phyloP scores from a whole-genome alignment of 1,140 invertebrate genomes.

The Ridgeia piscesae region DNA sequence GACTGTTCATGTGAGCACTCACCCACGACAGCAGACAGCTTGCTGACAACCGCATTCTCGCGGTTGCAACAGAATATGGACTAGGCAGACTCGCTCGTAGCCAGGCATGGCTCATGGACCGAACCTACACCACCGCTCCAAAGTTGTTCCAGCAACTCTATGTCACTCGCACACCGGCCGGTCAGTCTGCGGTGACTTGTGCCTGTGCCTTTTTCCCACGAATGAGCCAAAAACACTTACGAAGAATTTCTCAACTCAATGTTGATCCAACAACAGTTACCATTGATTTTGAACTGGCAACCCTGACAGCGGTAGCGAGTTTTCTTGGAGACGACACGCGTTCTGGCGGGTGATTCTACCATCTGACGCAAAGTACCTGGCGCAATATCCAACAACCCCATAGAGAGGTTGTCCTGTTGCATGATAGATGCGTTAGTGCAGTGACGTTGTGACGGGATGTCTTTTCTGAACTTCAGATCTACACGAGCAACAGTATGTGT shows the following conservation, averaged over 20 bases:
- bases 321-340: constrained; percentile 2
- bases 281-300: neutral
- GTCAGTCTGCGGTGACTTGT: constrained; percentile 23
- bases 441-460: constrained; percentile 27
- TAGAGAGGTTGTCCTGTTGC: constrained; percentile 31
- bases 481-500: neutral
- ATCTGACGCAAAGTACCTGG: constrained; percentile 34
- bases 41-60: neutral
- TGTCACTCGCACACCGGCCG: constrained; percentile 27
- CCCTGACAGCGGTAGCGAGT: neutral
- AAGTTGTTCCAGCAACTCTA: constrained; percentile 34
- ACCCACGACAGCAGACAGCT: constrained; percentile 13
- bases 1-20: too few species aligned
- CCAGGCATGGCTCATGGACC: constrained; percentile 31
- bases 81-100: constrained; percentile 12
- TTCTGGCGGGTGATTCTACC: constrained; percentile 34
- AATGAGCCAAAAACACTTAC: constrained; percentile 21
- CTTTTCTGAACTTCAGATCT: neutral
- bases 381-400: constrained; percentile 26
- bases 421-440: constrained; percentile 32
- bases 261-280: constrained; percentile 16
- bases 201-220: constrained; percentile 28
- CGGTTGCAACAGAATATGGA: neutral
- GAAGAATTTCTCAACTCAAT: constrained; percentile 16
- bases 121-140: constrained; percentile 28